Percentiles rank a stretch among this genome's conserved stretches.
phyloP scores from a whole-genome alignment of 2,888 invertebrate genomes.

The Deilephila elpenor region DNA sequence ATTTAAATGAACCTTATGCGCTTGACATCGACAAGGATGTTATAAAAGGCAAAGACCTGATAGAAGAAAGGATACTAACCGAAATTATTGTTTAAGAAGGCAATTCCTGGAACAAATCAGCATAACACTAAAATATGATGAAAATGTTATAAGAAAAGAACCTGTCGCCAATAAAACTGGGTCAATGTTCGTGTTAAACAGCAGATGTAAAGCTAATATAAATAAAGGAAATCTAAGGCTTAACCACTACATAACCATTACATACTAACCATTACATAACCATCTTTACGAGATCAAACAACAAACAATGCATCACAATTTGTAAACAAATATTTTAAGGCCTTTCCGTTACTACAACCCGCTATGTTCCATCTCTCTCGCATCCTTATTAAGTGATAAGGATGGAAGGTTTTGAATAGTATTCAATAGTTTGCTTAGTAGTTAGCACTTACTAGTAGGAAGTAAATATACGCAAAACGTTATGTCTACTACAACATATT shows the following conservation, averaged over 20 bases:
- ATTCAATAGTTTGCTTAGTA: constrained; percentile 14
- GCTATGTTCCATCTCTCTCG: constrained; percentile 12
- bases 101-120: no score
- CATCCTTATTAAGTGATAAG: neutral
- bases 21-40: no score
- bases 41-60: no score
- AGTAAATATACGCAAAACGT: constrained; percentile 8
- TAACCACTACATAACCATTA: neutral
- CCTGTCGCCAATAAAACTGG: no score
- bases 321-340: constrained; percentile 4
- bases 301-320: neutral
- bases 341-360: constrained; percentile 3
- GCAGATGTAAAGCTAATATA: no score
- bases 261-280: neutral
- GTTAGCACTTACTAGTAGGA: constrained; percentile 13
- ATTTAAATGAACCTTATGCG: no score
- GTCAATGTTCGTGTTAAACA: no score
- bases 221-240: neutral
- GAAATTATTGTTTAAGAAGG: no score
- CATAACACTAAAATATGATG: no score
- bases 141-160: no score
- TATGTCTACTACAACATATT: constrained; percentile 12
- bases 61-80: no score
- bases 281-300: neutral
- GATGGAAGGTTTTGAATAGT: neutral